These are phyloP conservation scores for Anthopleura sola DNA, from an alignment of 64 coral and sea anemone species.

Conservation along the genomic window DNA sequence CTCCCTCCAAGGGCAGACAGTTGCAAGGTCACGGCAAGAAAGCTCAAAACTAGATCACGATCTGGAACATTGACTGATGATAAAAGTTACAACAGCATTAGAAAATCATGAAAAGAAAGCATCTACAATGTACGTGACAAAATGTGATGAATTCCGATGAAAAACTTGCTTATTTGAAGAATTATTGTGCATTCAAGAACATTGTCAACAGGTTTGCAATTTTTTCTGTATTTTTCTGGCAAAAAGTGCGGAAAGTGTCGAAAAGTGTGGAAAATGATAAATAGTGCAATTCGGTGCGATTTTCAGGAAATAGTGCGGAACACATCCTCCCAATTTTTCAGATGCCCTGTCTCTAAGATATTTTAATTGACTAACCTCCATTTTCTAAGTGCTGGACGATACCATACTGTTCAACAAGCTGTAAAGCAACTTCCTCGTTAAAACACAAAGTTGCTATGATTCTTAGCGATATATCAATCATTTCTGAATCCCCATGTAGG, in stretches of 20 bases:
- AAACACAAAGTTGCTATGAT: constrained; percentile 49
- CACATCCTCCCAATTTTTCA: too few relatives aligned
- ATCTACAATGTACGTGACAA: too few relatives aligned
- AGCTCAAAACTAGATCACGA: constrained; percentile 1
- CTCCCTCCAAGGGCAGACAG: constrained; percentile 50
- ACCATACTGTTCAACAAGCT: constrained; percentile 55
- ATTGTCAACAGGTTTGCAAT: too few relatives aligned
- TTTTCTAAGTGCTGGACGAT: constrained; percentile 47
- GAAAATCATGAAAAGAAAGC: not conserved
- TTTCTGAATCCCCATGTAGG: constrained; percentile 28
- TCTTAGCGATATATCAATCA: constrained; percentile 51
- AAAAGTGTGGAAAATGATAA: too few relatives aligned
- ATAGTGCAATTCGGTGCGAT: too few relatives aligned
- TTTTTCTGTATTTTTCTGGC: too few relatives aligned
- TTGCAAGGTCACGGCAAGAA: constrained; percentile 41
- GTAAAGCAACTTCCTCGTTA: constrained; percentile 60
- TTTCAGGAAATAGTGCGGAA: too few relatives aligned
- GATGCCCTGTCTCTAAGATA: too few relatives aligned
- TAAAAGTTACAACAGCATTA: not conserved
- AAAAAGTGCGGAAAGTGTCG: too few relatives aligned
- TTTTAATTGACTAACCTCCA: constrained; percentile 29
- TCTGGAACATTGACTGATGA: constrained; percentile 1
- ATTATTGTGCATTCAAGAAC: too few relatives aligned
- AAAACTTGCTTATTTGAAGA: too few relatives aligned
- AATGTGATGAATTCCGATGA: too few relatives aligned